phyloP scores from a whole-genome alignment of 2,888 invertebrate genomes.

The Tineola bisselliella region DNA sequence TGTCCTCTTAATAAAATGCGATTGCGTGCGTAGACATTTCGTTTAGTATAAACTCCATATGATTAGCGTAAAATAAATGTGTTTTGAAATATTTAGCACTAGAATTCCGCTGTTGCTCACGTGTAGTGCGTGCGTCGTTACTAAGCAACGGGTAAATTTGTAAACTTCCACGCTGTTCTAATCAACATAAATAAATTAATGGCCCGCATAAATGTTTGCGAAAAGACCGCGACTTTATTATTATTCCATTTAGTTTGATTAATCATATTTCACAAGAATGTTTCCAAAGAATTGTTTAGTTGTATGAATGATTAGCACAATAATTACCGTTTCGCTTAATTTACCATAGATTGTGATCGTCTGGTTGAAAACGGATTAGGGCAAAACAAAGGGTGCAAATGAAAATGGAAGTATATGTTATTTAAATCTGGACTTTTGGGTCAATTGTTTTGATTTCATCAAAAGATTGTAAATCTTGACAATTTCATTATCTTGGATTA shows the following conservation, averaged over 20 bases:
- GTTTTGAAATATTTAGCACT: background rate
- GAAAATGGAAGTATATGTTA: background rate
- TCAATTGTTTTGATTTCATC: background rate
- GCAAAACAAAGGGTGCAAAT: background rate
- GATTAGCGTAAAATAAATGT: background rate
- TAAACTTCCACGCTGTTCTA: background rate
- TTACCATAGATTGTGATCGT: constrained; percentile 3
- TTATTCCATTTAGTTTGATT: background rate
- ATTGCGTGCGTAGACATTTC: background rate
- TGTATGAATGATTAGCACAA: background rate
- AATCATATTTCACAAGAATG: background rate
- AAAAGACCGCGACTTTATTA: background rate
- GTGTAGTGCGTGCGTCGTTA: background rate
- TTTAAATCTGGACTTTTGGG: constrained; percentile 3
- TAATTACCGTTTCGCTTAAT: background rate
- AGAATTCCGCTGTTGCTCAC: background rate
- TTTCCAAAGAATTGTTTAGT: background rate
- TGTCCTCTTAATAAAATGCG: background rate
- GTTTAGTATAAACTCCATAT: background rate
- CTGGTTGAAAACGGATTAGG: background rate
- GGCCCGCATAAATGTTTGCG: constrained; percentile 9
- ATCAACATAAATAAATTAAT: constrained; percentile 4
- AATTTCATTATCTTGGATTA: background rate
- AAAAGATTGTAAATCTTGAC: background rate
- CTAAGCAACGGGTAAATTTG: background rate